Base-by-base conservation (phyloP, 2,797 vertebrate genomes). In the Gadopsis bispinosus region DNA sequence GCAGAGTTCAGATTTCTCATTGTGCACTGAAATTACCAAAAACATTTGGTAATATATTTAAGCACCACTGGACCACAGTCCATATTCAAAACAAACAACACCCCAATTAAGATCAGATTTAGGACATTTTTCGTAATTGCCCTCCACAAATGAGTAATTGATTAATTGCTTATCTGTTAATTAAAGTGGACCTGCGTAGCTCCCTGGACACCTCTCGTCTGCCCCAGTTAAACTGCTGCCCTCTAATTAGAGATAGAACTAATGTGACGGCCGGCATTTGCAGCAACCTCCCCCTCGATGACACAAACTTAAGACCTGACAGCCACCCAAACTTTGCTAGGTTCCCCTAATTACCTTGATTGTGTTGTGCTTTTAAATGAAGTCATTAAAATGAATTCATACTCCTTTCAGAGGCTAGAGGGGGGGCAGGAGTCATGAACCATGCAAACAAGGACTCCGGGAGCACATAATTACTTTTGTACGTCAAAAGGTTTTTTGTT, bases 291-390 rank as follows among this genome's bases (percentile, higher is more conserved):
- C 41, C 61, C 71, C 48, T 72, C 19, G 12, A 59, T 86, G 79
- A 80, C 81, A 56, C n/a, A 55, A 60, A 80, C 65, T 67, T 69
- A 53, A 73, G 81, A 58, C 69, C 83, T 50, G 75, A 84, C 86
- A 69, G 76, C 81, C 73, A 76, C 81, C 81, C 65, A 75, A 79
- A 85, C 83, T 83, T 88, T 65, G 68, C 62, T 20, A 35, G 66
- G 56, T 62, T 79, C 69, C 35, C 54, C 54, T 91, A 88, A 92
- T 94, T 90, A 87, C 81, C 69, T 67, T 77, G 81, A 83, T 87
- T 90, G 81, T 79, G 71, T 86, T 87, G 71, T 76, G 79, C 74
- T 87, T 91, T 92, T 84, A 92, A 92, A 93, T 88, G 0, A 91
- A 92, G 89, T 87, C 65, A 87, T 83, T 87, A 83, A 67, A 86